Conservation (phyloP, 2,888 invertebrate species). For the Idaea straminata region DNA sequence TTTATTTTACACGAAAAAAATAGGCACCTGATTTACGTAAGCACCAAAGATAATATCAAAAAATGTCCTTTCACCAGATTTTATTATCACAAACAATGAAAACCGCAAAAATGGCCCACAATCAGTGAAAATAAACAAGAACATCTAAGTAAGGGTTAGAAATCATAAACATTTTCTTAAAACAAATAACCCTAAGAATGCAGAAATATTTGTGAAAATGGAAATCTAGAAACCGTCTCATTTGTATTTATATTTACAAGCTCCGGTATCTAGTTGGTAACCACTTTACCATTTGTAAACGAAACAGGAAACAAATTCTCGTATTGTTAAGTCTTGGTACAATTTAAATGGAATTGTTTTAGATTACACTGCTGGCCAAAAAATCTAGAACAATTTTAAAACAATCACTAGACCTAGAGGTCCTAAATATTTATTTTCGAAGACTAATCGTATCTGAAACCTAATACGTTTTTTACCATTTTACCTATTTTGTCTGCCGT, state of each 20-base stretch:
- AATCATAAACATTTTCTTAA: background rate
- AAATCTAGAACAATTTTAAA: slow-evolving; percentile 5
- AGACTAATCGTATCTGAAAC: no score
- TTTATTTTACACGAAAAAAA: background rate
- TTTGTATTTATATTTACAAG: background rate
- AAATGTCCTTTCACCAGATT: background rate
- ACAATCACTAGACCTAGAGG: no score
- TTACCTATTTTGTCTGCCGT: no score
- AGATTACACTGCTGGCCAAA: slow-evolving; percentile 24
- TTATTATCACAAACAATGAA: background rate
- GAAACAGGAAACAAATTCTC: slow-evolving; percentile 13
- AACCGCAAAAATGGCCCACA: slow-evolving; percentile 2
- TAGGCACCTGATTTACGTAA: background rate
- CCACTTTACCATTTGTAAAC: slow-evolving; percentile 10
- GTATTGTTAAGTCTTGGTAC: slow-evolving; percentile 27
- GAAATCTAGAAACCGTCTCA: background rate
- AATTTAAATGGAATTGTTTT: slow-evolving; percentile 31
- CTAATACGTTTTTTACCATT: no score
- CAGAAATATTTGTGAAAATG: background rate
- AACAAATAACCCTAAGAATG: no score
- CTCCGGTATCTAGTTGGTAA: no score
- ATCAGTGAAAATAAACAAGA: background rate
- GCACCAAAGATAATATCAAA: background rate
- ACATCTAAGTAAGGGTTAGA: background rate
- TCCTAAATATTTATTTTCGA: no score